Conservation (phyloP, 2,888 invertebrate genomes). For the Agriopis leucophaearia region DNA sequence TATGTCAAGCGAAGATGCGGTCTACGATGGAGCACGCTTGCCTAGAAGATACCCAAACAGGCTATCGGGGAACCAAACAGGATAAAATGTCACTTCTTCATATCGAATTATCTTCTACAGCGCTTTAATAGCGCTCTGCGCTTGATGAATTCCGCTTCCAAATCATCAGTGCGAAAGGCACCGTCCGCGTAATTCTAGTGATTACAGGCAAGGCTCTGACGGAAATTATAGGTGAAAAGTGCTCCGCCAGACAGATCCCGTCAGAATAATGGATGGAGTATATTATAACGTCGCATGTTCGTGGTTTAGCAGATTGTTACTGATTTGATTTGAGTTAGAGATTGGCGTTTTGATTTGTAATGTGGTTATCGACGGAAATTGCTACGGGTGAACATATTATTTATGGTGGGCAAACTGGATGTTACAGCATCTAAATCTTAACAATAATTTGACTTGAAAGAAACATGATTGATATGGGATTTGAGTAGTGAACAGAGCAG, state of each 20-base stretch:
- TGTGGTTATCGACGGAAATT: not conserved
- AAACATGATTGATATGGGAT: no score
- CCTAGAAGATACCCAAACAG: no score
- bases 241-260: slow-evolving; percentile 34
- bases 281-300: slow-evolving; percentile 12
- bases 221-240: slow-evolving; percentile 57
- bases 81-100: no score
- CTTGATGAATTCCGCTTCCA: not conserved
- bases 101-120: no score
- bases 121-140: not conserved
- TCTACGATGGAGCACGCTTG: no score
- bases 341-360: slow-evolving; percentile 3
- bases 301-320: slow-evolving; percentile 16
- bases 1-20: no score
- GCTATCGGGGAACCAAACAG: no score
- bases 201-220: slow-evolving; percentile 54
- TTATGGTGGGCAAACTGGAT: not conserved
- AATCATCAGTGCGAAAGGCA: slow-evolving; percentile 17
- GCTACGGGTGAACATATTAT: not conserved
- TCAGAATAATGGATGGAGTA: slow-evolving; percentile 10
- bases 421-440: no score
- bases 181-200: slow-evolving; percentile 55
- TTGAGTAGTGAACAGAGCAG: no score
- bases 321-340: slow-evolving; percentile 6
- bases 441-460: no score